Evolutionary conservation across 2,113 vertebrate species (phyloP).

Genomic region (Martes martes): DNA sequence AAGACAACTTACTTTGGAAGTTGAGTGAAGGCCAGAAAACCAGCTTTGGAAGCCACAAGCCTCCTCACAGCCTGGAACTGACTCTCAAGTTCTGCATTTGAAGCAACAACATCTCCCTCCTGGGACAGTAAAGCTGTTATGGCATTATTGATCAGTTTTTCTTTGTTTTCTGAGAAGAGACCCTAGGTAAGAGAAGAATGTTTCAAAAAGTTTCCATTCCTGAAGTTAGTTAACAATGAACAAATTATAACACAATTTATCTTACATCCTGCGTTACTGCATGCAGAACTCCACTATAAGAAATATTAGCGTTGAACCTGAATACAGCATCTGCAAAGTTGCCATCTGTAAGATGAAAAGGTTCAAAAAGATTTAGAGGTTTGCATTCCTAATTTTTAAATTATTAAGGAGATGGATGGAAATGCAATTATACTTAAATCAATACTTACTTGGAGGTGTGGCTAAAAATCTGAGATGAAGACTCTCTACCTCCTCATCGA

Average conservation of each 20-base stretch:
- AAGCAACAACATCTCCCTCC: conserved; percentile 89
- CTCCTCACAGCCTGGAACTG: conserved; percentile 98
- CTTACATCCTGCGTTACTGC: conserved; percentile 99
- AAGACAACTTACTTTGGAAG: conserved; percentile 92
- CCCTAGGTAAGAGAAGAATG: conserved; percentile 83
- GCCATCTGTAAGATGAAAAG: conserved; percentile 86
- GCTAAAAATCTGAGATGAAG: conserved; percentile 96
- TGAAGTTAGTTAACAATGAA: conserved; percentile 28
- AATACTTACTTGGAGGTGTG: conserved; percentile 93
- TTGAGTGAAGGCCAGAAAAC: conserved; percentile 98
- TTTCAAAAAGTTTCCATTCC: conserved; percentile 35
- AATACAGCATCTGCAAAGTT: conserved; percentile 99
- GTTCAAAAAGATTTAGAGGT: conserved; percentile 12
- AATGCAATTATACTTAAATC: neutral
- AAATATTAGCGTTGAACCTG: conserved; percentile 98
- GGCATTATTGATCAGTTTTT: conserved; percentile 98
- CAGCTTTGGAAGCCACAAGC: conserved; percentile 97
- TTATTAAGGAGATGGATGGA: neutral
- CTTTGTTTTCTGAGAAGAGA: conserved; percentile 99
- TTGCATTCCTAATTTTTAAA: neutral
- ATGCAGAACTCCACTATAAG: conserved; percentile 98
- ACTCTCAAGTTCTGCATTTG: conserved; percentile 95
- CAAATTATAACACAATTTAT: conserved; percentile 36
- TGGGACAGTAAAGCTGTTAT: conserved; percentile 95
- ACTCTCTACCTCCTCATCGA: conserved; percentile 99